Base-by-base conservation (phyloP, 1,140 invertebrate genomes). In the Hyles vespertilio region DNA sequence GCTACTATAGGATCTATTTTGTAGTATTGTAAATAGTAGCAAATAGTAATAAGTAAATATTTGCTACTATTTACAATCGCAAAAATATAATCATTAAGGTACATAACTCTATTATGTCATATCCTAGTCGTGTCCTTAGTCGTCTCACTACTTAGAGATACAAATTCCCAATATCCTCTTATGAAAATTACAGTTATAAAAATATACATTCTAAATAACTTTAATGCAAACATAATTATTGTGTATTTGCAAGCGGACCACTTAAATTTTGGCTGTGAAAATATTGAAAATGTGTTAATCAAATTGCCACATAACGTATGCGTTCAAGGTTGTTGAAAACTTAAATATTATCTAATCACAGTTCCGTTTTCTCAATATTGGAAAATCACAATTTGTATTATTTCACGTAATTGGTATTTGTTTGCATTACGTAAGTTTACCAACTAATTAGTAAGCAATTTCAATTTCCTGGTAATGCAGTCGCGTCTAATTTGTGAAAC, bases 211-310 rank as follows among this genome's bases (percentile, higher is more conserved):
- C 22, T 32, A 44, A 50, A 49, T 51, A 58, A 43, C 32, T 49
- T 32, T 51, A 51, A 58, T 58, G 57, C 57, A 51, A 32, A 36
- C 56, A 34, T 36, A 57, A 64, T n/a, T 32, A 56, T 10, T 43
- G 22, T 9, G 12, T 33, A 55, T 55, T 22, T 22, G 58, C 49
- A 61, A 55, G 50, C 46, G 49, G 51, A 52, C 52, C n/a, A 47
- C 53, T 59, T 45, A 11, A 48, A 52, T 60, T 72, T 65, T 69
- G 65, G 49, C 61, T 57, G 59, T 57, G 59, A 52, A 78, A 72
- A 69, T 63, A 57, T 59, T 65, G 32, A 68, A 69, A 71, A 70
- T 65, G 70, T 77, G 77, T 56, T 78, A 81, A 81, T 81, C 65
- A 68, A 75, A 74, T 79, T 78, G 62, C 63, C 79, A 81, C 73